Base-by-base conservation (phyloP, 2,888 invertebrate species). In the Drosophila sordidapex region DNA sequence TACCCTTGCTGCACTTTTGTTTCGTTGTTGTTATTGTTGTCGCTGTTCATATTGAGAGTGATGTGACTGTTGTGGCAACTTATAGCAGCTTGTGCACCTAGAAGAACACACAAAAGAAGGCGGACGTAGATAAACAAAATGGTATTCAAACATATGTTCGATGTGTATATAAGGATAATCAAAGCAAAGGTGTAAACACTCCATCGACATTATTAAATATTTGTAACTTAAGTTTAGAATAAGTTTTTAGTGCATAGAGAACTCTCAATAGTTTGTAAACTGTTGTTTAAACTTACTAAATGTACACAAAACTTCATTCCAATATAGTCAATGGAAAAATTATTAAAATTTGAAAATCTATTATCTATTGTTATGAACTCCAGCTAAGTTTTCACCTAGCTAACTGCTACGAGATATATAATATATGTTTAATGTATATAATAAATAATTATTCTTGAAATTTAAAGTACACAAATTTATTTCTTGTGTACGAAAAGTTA, bases 1-100 rank as follows among this genome's bases (percentile, higher is more conserved):
- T 57, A 29, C 31, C 46, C 54, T 70, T 58, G 66, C 59, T 75
- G 75, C 54, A 64, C 48, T 60, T 52, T 61, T 33, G 35, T 61
- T 48, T 38, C 51, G 27, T 46, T 48, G 15, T 38, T 38, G 57
- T 46, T 53, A 58, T 40, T 27, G 29, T 38, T 38, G 57, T 15
- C 43, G 11, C 36, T 21, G 21, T 25, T 46, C 25, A 46, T 66
- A 33, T 35, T 53, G 52, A 27, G n/a, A 21, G 31, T 63, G 27
- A 33, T 40, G 61, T 38, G 38, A 36, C 40, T 59, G 27, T 21
- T 62, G 43, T 38, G 67, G 27, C 52, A 15, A 46, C 38, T 56
- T 59, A 71, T 64, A 21, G 59, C 27, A 33, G 15, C 21, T 8
- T 25, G 25, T 46, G 51, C 43, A 66, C 57, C 77, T 77, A 2